Base-by-base conservation (phyloP, 1,140 invertebrate species). In the Lethrus apterus region DNA sequence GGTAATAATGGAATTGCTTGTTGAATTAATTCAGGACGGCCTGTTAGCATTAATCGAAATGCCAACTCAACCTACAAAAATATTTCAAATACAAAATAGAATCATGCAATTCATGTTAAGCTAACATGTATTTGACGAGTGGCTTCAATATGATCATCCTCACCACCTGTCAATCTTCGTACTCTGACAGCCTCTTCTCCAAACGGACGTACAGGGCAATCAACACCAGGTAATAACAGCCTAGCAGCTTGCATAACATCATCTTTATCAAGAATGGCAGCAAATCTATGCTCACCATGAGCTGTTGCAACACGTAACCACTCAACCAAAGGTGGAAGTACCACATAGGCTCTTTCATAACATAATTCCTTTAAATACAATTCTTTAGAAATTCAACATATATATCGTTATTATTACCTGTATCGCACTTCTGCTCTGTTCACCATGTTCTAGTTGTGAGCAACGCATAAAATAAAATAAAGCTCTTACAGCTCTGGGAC, bases 381-480 rank as follows among this genome's bases (percentile, higher is more conserved):
- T 26, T 26, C n/a, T 26, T n/a, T 26, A 7, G 23, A 7, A 26
- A 26, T 7, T 26, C 5, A n/a, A n/a, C 23, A 7, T 26, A 26
- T 26, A 7, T 26, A 7, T 26, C n/a, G 23, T 26, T 26, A 26
- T 26, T 26, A 5, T 35, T 41, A 54, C 54, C 32, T 60, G 58
- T 20, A 63, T 58, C 13, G 53, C 48, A 30, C 53, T 55, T 24
- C 50, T 55, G 2, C 51, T 46, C 45, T 63, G 62, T 44, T 73
- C 72, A 0, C 65, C 70, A 47, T 73, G 72, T 48, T 74, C 68
- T 49, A 74, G 75, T 72, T 93, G 89, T 0, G 87, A 91, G 67
- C 89, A 93, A 24, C 88, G 72, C 88, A 92, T 92, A 57, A 90
- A 92, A 66, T 92, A 91, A 64, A 89, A 92, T 0, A 93, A 68